Base-by-base conservation (phyloP, 2,113 vertebrate genomes). In the Reinhardtius hippoglossoides region DNA sequence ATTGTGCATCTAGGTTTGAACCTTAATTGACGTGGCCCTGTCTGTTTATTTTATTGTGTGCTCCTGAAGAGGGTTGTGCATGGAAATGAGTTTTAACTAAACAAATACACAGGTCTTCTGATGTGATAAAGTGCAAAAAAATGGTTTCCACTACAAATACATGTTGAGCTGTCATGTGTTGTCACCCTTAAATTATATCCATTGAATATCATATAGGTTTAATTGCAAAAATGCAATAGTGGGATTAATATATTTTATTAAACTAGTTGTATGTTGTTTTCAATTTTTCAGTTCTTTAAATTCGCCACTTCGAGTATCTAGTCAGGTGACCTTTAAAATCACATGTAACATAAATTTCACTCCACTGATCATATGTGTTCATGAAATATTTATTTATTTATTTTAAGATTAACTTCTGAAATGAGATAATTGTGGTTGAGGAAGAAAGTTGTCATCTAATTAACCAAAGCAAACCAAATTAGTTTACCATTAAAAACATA, bases 1-100 rank as follows among this genome's bases (percentile, higher is more conserved):
- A 56, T 35, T 74, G 35, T 71, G 27, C 61, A 16, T 74, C 46
- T 27, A 20, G 35, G 35, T 15, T 54, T 71, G 9, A 48, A 18
- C 24, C 31, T 46, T 76, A 13, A 74, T 64, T 27, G 2, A 44
- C 21, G 23, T 71, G 16, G 16, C 50, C 35, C 14, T 52, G 26
- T 81, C 21, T 59, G 3, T 81, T 18, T 16, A 54, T 5, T 4
- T 64, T 9, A 64, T 21, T 64, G 44, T 67, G n/a, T 35, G 1
- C 57, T 76, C 65, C 31, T 24, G 27, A 67, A 37, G 56, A 4
- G 5, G 57, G 40, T 50, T 56, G 67, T 77, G 62, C 72, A 80
- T 74, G 52, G 20, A 74, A 81, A 52, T 37, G 0, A 4, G 9
- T 21, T 68, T 73, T 71, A 37, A 67, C 35, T 56, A 59, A 2